Evolutionary conservation across 1,140 invertebrate genomes (phyloP).

Genomic region (Holotrichia oblita): DNA sequence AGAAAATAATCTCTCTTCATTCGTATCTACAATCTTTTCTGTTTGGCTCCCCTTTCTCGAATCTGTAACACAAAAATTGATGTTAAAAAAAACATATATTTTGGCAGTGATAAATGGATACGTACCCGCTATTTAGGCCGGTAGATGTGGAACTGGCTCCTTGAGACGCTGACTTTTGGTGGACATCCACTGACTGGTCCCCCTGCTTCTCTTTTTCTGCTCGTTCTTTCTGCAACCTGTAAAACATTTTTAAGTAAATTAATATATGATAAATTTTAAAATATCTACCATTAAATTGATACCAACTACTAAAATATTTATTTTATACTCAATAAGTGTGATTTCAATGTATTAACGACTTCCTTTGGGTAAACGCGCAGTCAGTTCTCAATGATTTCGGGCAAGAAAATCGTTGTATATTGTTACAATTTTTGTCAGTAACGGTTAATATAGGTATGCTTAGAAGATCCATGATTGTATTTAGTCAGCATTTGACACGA

Average conservation of each 20-base stretch:
- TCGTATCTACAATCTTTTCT: constrained; percentile 30
- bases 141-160: constrained; percentile 59
- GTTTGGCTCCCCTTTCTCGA: constrained; percentile 24
- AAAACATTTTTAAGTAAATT: constrained; percentile 64
- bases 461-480: too few relatives aligned
- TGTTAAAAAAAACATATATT: neutral
- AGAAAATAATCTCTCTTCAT: constrained; percentile 17
- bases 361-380: neutral
- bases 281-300: too few relatives aligned
- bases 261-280: too few relatives aligned
- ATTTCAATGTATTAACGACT: too few relatives aligned
- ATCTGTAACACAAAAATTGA: neutral
- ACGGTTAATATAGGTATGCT: too few relatives aligned
- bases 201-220: constrained; percentile 75
- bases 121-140: constrained; percentile 59
- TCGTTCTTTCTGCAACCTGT: constrained; percentile 79
- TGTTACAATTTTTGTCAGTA: too few relatives aligned
- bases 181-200: constrained; percentile 61
- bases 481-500: too few relatives aligned
- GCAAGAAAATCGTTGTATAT: too few relatives aligned
- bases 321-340: too few relatives aligned
- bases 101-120: neutral
- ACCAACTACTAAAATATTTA: neutral
- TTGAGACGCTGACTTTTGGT: constrained; percentile 59
- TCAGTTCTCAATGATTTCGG: neutral